Percentiles rank a stretch among this genome's conserved stretches.
phyloP scores from a whole-genome alignment of 2,797 vertebrate species.

The Cynodonichthys magdalenae region DNA sequence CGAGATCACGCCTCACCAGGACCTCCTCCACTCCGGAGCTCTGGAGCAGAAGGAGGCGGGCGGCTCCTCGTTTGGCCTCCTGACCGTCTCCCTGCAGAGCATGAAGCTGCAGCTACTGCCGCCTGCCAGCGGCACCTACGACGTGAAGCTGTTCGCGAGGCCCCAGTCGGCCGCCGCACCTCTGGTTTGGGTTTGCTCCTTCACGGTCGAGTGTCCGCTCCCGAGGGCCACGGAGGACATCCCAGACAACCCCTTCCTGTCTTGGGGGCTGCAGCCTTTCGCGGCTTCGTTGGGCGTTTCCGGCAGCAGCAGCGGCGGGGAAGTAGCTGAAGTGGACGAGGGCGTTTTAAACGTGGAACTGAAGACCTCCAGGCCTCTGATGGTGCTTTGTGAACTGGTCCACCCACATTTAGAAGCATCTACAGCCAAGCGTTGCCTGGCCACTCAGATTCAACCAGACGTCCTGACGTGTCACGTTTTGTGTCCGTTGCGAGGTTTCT shows the following conservation, averaged over 20 bases:
- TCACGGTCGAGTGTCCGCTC: slow-evolving; percentile 76
- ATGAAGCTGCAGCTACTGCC: slow-evolving; percentile 83
- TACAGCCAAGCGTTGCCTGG: slow-evolving; percentile 80
- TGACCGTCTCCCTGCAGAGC: slow-evolving; percentile 69
- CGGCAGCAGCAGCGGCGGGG: slow-evolving; percentile 65
- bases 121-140: slow-evolving; percentile 71
- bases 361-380: slow-evolving; percentile 74
- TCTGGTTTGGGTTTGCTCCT: slow-evolving; percentile 84
- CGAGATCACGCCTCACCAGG: slow-evolving; percentile 79
- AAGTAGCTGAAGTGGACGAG: slow-evolving; percentile 61
- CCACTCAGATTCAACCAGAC: slow-evolving; percentile 78
- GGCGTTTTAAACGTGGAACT: slow-evolving; percentile 71
- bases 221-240: slow-evolving; percentile 71
- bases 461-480: slow-evolving; percentile 77
- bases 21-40: slow-evolving; percentile 63
- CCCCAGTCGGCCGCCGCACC: slow-evolving; percentile 49
- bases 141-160: slow-evolving; percentile 84
- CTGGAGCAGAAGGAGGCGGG: slow-evolving; percentile 57
- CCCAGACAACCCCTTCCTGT: slow-evolving; percentile 83
- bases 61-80: slow-evolving; percentile 71
- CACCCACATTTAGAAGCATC: slow-evolving; percentile 68
- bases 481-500: slow-evolving; percentile 80
- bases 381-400: slow-evolving; percentile 77
- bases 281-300: slow-evolving; percentile 70
- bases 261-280: slow-evolving; percentile 79